Base-by-base conservation (phyloP, 2,797 vertebrate genomes). In the Acanthiza pusilla region DNA sequence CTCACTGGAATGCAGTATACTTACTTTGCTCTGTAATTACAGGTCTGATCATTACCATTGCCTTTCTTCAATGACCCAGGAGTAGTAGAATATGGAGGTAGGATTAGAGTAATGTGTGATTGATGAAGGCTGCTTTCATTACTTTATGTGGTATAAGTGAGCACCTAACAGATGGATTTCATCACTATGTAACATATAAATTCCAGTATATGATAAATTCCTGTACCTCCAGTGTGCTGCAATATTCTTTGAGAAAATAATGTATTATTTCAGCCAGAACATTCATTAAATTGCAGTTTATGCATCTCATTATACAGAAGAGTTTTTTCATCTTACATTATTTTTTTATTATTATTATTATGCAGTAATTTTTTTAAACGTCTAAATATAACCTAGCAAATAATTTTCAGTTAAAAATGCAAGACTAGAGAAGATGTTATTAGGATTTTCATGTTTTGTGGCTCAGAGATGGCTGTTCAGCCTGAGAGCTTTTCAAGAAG, bases 81-180 rank as follows among this genome's bases (percentile, higher is more conserved):
- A 97, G 91, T 94, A 93, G 88, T 45, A 76, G 92, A 96, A 97
- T 95, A 97, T 91, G 83, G 88, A 96, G 94, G 91, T 93, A 68
- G 85, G 89, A 96, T 96, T 96, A 96, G 70, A 95, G 81, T 89
- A 94, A 88, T 78, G 57, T 91, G 88, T 97, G 96, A 97, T 95
- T 96, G 96, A 97, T 75, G 95, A 96, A 84, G 65, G n/a, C 58
- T 87, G 66, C 85, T 88, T 75, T 97, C 87, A 67, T 54, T 89
- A 62, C 92, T 88, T 96, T 88, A 94, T 94, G 78, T 85, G 61
- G 55, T 80, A 50, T 83, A 91, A 93, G 76, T 88, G 96, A 97
- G 96, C 94, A 92, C 84, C 81, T 97, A 97, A 95, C 95, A 97
- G 94, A 97, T 97, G 94, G 71, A 96, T 97, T 97, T 97, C 96